A percentile compares a stretch with the other conserved stretches of the same genome.
Conservation (phyloP, 2,888 invertebrate genomes). For the Teleiodes luculella region DNA sequence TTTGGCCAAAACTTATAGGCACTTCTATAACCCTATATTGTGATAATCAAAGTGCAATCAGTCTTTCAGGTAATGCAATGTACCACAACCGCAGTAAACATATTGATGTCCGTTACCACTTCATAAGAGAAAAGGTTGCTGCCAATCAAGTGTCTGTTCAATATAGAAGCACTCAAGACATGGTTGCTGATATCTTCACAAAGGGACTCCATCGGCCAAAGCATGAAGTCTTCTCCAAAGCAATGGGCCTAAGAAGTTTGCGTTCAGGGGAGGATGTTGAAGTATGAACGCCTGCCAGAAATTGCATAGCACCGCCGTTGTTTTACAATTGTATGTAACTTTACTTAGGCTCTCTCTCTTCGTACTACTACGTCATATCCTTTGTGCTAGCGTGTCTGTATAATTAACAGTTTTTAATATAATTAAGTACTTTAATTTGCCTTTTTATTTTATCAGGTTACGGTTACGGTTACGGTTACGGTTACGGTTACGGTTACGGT, state of each 20-base stretch:
- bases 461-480: too few species aligned
- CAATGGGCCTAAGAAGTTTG: slow-evolving; percentile 16
- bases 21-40: slow-evolving; percentile 24
- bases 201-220: slow-evolving; percentile 24
- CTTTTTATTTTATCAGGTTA: too few species aligned
- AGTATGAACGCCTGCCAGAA: too few species aligned
- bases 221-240: slow-evolving; percentile 17
- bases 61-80: slow-evolving; percentile 25
- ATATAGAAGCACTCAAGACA: slow-evolving; percentile 22
- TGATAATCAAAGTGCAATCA: slow-evolving; percentile 30
- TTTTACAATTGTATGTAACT: too few species aligned
- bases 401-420: too few species aligned
- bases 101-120: slow-evolving; percentile 27
- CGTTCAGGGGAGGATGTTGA: too few species aligned
- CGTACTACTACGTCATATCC: too few species aligned
- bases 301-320: too few species aligned
- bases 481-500: too few species aligned
- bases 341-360: too few species aligned
- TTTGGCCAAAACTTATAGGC: slow-evolving; percentile 15
- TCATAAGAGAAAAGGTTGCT: slow-evolving; percentile 25
- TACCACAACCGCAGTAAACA: slow-evolving; percentile 28
- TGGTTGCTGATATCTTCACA: slow-evolving; percentile 25
- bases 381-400: too few species aligned
- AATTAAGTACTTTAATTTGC: too few species aligned
- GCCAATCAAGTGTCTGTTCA: slow-evolving; percentile 20